Evolutionary conservation across 2,797 vertebrate genomes (phyloP).

Genomic region (Mus spretus): DNA sequence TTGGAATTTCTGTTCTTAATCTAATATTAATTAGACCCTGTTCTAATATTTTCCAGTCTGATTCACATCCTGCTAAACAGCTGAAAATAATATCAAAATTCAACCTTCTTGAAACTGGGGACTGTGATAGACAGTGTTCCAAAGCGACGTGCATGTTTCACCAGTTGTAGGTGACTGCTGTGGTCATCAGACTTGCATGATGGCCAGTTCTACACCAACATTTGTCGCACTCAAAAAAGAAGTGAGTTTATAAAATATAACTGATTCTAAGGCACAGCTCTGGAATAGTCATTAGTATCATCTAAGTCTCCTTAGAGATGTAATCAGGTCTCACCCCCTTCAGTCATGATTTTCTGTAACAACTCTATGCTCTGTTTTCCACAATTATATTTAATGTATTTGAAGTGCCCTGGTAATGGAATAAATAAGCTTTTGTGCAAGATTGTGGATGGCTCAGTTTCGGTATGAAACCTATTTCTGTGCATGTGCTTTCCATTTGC

Average conservation of each 20-base stretch:
- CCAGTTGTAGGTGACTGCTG: background rate
- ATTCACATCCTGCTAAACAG: constrained; percentile 10
- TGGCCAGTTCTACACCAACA: background rate
- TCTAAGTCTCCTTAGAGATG: constrained; percentile 53
- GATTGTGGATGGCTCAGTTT: constrained; percentile 41
- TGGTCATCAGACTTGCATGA: background rate
- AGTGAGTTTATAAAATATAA: constrained; percentile 22
- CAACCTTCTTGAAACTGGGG: background rate
- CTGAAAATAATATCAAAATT: constrained; percentile 42
- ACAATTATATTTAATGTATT: constrained; percentile 73
- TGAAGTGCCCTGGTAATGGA: constrained; percentile 58
- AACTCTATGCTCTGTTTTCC: constrained; percentile 63
- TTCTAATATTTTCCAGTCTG: constrained; percentile 37
- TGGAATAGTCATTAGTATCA: constrained; percentile 45
- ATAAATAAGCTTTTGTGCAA: constrained; percentile 56
- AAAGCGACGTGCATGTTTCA: background rate
- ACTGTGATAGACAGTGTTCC: background rate
- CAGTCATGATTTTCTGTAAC: constrained; percentile 53
- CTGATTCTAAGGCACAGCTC: constrained; percentile 40
- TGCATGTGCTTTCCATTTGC: background rate
- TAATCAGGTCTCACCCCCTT: constrained; percentile 67
- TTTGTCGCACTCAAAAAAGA: constrained; percentile 36
- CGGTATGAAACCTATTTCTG: constrained; percentile 40
- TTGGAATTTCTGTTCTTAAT: constrained; percentile 42
- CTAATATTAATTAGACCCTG: constrained; percentile 1